Evolutionary conservation across 2,113 vertebrate genomes (phyloP).

Genomic region (Peucedramus taeniatus): DNA sequence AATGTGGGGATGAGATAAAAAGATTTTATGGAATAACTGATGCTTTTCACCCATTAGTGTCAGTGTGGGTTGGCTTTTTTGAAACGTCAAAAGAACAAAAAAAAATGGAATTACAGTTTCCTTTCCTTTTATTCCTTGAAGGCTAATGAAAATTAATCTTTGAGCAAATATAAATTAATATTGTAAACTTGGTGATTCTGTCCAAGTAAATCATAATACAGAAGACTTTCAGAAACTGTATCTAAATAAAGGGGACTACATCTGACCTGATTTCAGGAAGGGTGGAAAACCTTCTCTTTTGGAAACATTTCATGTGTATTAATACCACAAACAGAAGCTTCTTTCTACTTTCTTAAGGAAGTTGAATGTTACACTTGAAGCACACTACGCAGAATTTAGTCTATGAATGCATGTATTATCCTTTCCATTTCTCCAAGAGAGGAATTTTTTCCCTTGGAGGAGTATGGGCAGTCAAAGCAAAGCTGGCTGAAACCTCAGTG

Average conservation of each 20-base stretch:
- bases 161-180: not conserved
- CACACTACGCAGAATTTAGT: not conserved
- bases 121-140: not conserved
- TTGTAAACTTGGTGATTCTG: not conserved
- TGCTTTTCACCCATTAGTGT: not conserved
- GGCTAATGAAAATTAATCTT: not conserved
- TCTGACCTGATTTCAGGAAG: not conserved
- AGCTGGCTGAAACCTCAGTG: not conserved
- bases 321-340: not conserved
- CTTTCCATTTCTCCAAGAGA: not conserved
- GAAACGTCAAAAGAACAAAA: not conserved
- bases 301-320: not conserved
- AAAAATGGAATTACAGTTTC: not conserved
- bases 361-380: not conserved
- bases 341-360: slow-evolving; percentile 8
- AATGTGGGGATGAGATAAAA: not conserved
- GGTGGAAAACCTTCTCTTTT: not conserved
- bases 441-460: not conserved
- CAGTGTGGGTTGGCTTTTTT: not conserved
- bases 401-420: not conserved
- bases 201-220: not conserved
- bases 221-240: not conserved
- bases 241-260: not conserved
- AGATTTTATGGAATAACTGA: not conserved
- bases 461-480: not conserved